These are phyloP conservation scores for Threskiornis aethiopicus DNA, from an alignment of 2,797 vertebrate genomes.

Conservation along the genomic window DNA sequence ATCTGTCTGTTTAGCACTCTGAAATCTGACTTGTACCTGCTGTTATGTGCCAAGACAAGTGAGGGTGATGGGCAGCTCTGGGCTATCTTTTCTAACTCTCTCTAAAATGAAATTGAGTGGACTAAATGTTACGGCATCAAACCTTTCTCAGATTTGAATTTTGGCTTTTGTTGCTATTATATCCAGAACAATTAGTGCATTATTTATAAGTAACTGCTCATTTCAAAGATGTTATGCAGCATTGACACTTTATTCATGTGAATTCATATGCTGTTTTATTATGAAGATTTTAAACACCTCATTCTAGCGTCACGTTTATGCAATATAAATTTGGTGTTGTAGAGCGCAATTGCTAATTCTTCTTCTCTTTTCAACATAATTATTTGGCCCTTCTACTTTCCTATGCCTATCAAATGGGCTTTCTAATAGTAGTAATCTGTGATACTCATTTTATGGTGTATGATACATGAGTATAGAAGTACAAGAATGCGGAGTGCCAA, in stretches of 20 bases:
- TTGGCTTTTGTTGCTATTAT: background rate
- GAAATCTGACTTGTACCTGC: background rate
- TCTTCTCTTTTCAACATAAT: background rate
- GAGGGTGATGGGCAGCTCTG: background rate
- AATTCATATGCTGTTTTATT: background rate
- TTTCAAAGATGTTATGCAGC: background rate
- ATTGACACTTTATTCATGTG: constrained; percentile 12
- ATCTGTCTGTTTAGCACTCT: background rate
- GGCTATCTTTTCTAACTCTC: background rate
- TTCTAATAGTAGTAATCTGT: background rate
- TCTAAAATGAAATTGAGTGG: background rate
- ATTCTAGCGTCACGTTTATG: background rate
- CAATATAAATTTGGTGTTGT: background rate
- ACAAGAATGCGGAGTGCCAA: background rate
- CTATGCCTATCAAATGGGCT: background rate
- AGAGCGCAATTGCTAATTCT: background rate
- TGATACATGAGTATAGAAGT: background rate
- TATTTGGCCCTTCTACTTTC: background rate
- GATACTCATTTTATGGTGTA: background rate
- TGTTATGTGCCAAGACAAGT: background rate
- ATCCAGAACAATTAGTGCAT: background rate
- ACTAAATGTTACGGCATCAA: background rate
- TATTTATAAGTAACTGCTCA: background rate
- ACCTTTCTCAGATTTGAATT: background rate
- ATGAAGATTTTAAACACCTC: background rate